Conservation (phyloP, 2,113 vertebrate species). For the Oreochromis niloticus region DNA sequence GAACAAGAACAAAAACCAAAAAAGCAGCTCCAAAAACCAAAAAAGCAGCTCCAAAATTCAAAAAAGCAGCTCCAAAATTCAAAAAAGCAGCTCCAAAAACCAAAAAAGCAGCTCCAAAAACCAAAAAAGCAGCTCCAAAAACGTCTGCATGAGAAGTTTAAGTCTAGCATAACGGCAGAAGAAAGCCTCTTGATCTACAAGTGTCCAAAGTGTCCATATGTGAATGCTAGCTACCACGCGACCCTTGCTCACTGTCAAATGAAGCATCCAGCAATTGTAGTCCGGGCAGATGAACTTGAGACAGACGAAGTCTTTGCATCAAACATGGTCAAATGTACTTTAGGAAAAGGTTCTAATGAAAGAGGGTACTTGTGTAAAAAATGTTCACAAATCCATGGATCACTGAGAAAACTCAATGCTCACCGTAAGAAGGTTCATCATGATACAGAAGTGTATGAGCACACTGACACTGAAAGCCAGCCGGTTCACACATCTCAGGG, state of each 20-base stretch:
- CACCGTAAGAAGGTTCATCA: constrained; percentile 78
- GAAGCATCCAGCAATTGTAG: constrained; percentile 76
- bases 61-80: no score
- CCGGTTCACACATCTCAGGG: constrained; percentile 42
- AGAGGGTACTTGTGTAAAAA: constrained; percentile 82
- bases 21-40: background rate
- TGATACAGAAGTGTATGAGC: constrained; percentile 58
- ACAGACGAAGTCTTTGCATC: constrained; percentile 72
- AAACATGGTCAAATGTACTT: constrained; percentile 59
- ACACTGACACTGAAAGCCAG: constrained; percentile 53
- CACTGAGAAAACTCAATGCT: constrained; percentile 76
- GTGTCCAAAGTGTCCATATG: constrained; percentile 83
- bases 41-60: no score
- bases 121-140: background rate
- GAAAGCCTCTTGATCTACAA: constrained; percentile 72
- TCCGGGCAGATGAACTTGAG: constrained; percentile 80
- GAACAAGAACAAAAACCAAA: constrained; percentile 68
- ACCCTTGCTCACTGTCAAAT: constrained; percentile 91
- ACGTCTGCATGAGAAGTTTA: background rate
- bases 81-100: background rate
- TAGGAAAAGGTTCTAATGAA: constrained; percentile 71
- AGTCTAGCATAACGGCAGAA: background rate
- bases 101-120: no score
- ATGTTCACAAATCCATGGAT: constrained; percentile 77
- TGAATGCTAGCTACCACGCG: constrained; percentile 81